phyloP scores from a whole-genome alignment of 1,140 invertebrate genomes.

The Orius insidiosus region DNA sequence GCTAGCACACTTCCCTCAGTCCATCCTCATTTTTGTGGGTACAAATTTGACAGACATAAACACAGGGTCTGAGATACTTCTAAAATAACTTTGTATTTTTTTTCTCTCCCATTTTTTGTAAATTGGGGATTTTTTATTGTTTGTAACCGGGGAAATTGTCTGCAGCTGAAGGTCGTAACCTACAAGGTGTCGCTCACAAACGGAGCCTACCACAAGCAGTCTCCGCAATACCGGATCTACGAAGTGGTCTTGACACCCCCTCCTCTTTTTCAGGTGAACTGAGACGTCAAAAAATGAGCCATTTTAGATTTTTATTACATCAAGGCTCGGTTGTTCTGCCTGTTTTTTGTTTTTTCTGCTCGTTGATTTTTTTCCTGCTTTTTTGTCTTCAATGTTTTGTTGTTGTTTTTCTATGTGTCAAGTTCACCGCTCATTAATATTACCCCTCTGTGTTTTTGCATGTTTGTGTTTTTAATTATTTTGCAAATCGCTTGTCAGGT shows the following conservation, averaged over 20 bases:
- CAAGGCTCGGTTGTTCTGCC: slow-evolving; percentile 16
- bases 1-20: slow-evolving; percentile 1
- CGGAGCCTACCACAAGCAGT: slow-evolving; percentile 59
- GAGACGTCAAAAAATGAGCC: no score
- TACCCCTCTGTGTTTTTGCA: slow-evolving; percentile 10
- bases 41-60: no score
- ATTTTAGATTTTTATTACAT: no score
- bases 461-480: slow-evolving; percentile 10
- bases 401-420: slow-evolving; percentile 10
- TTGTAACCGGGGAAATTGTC: slow-evolving; percentile 1
- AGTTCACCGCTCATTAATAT: slow-evolving; percentile 13
- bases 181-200: slow-evolving; percentile 66
- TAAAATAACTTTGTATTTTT: slow-evolving; percentile 6
- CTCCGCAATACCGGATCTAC: slow-evolving; percentile 66
- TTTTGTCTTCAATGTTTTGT: slow-evolving; percentile 18
- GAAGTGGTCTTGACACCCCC: slow-evolving; percentile 35
- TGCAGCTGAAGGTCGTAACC: slow-evolving; percentile 37
- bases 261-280: slow-evolving; percentile 41
- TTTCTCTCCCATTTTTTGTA: slow-evolving; percentile 6
- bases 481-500: neutral
- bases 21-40: neutral
- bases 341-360: slow-evolving; percentile 19
- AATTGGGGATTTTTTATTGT: neutral
- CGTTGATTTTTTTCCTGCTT: no score
- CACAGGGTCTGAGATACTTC: neutral